Evolutionary conservation across 2,797 vertebrate genomes (phyloP), one percentile per base, ranked within the genome.

Genomic region (Tympanoctomys barrerae): DNA sequence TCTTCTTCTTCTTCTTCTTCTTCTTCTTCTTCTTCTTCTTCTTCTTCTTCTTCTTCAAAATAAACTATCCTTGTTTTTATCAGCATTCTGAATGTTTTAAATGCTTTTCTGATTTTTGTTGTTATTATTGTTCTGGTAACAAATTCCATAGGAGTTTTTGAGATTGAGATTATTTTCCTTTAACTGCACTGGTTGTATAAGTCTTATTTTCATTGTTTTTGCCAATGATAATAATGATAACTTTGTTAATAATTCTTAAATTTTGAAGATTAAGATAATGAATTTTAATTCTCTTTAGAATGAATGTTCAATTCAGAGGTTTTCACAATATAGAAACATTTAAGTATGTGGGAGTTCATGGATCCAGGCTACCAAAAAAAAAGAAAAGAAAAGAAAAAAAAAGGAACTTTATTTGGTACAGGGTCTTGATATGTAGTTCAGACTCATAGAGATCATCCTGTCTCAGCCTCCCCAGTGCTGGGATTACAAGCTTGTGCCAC

Each of bases 111-210:
- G 21, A 73, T 70, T 57, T 49, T 68, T 82, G 52, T 52, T 52
- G 49, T 49, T 49, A 88, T 88, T 57, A 88, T 88, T 57, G 3
- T 87, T 95, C 39, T 7, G 89, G 18, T 68, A 59, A 13, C 0
- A 62, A 94, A 87, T 93, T 9, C 2, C 79, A 26, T 31, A 54
- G 24, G n/a, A 80, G n/a, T 87, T 71, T 1, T 62, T 82, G 26
- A 57, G 7, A 5, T 71, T 28, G 24, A 61, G 64, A 4, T 49
- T 1, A 9, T 28, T 71, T 91, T 87, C 28, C 77, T 95, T 81
- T 73, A 14, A 81, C 59, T n/a, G 64, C 14, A 62, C 12, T 61
- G 82, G 87, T 94, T 96, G 91, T 26, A 82, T 42, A 26, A 52
- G n/a, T 5, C 5, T 87, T 83, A 52, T 39, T 57, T 79, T 49